phyloP scores from a whole-genome alignment of 2,113 vertebrate genomes.

The Amphiprion ocellaris region DNA sequence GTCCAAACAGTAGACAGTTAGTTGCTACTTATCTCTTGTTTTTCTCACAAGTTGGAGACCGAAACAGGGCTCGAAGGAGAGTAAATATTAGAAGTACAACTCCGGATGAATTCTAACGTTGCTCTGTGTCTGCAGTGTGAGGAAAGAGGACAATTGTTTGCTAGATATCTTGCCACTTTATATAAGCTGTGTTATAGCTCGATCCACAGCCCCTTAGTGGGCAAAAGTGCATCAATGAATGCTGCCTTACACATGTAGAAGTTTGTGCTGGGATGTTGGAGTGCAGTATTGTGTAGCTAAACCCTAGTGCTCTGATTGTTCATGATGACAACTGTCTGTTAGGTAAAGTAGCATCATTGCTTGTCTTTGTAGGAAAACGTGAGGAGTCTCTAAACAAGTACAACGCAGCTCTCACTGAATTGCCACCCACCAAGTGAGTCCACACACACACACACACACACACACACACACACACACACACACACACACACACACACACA shows the following conservation, averaged over 20 bases:
- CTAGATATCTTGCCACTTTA: too few relatives aligned
- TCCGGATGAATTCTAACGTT: too few relatives aligned
- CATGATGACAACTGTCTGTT: not conserved
- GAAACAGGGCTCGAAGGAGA: too few relatives aligned
- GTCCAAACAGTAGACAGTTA: too few relatives aligned
- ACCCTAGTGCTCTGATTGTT: not conserved
- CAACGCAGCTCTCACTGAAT: slow-evolving; percentile 77
- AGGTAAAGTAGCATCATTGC: not conserved
- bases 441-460: slow-evolving; percentile 16
- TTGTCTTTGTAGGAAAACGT: slow-evolving; percentile 74
- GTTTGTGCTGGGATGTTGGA: not conserved
- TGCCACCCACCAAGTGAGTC: slow-evolving; percentile 74
- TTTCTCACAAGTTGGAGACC: too few relatives aligned
- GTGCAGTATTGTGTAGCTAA: not conserved
- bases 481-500: slow-evolving; percentile 16
- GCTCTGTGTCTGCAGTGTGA: too few relatives aligned
- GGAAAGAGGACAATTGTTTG: not conserved
- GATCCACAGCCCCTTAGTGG: too few relatives aligned
- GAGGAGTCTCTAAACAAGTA: slow-evolving; percentile 79
- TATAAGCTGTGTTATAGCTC: too few relatives aligned
- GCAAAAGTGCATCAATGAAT: too few relatives aligned
- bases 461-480: slow-evolving; percentile 19
- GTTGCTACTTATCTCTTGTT: too few relatives aligned
- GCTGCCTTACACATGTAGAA: not conserved
- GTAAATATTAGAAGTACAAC: too few relatives aligned